These are phyloP conservation scores for Phoeniculus purpureus DNA, from an alignment of 2,797 vertebrate species.

Conservation along the genomic window DNA sequence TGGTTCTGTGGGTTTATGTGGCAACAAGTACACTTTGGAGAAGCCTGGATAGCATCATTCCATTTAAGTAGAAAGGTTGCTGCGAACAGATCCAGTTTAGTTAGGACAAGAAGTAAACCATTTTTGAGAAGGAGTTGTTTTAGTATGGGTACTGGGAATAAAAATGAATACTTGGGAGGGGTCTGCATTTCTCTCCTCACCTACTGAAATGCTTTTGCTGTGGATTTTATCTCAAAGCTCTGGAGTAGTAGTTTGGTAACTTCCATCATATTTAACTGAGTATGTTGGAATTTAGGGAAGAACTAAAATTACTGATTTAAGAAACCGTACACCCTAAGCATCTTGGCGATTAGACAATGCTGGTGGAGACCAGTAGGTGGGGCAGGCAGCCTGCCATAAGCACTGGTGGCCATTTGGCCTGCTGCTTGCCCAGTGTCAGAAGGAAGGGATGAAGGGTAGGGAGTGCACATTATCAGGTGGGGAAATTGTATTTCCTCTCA, in stretches of 20 bases:
- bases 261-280: background rate
- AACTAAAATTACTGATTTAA: background rate
- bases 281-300: background rate
- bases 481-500: background rate
- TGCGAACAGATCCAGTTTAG: background rate
- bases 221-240: background rate
- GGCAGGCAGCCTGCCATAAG: background rate
- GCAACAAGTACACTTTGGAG: background rate
- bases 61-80: background rate
- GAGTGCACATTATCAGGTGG: fast-evolving
- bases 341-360: background rate
- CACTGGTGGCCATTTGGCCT: fast-evolving
- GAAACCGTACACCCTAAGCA: background rate
- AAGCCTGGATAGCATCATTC: background rate
- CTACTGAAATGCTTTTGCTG: background rate
- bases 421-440: fast-evolving
- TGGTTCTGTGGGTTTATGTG: background rate
- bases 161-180: background rate
- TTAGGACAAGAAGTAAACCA: background rate
- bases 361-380: constrained; percentile 26
- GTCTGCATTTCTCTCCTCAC: background rate
- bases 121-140: background rate
- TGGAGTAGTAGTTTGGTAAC: background rate
- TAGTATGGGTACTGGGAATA: background rate
- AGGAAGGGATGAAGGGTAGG: fast-evolving